phyloP scores from a whole-genome alignment of 2,797 vertebrate genomes.

The Brotula barbata region DNA sequence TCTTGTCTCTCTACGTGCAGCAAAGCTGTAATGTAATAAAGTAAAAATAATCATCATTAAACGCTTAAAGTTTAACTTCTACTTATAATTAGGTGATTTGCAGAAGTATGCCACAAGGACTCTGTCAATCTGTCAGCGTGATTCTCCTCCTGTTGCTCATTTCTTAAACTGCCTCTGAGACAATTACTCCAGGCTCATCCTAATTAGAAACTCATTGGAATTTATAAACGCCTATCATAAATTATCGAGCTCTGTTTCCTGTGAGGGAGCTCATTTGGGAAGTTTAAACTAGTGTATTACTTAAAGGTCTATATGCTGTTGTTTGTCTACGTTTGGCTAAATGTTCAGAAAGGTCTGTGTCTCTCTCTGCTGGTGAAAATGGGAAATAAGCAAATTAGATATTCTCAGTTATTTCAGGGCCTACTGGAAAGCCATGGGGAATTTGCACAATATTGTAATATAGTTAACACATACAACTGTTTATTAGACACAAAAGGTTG shows the following conservation, averaged over 20 bases:
- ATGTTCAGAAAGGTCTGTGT: conserved; percentile 43
- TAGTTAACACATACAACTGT: too few species aligned
- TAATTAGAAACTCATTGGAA: conserved; percentile 69
- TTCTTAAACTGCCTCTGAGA: conserved; percentile 48
- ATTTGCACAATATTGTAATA: too few species aligned
- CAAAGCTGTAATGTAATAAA: conserved; percentile 39
- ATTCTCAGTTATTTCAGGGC: neutral
- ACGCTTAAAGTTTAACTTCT: conserved; percentile 53
- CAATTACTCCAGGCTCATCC: conserved; percentile 58
- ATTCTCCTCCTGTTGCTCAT: conserved; percentile 50
- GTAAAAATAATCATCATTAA: conserved; percentile 51
- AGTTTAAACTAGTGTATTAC: conserved; percentile 36
- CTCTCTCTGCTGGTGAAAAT: conserved; percentile 57
- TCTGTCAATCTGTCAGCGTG: conserved; percentile 55
- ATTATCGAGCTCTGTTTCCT: conserved; percentile 60
- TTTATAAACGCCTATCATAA: conserved; percentile 61
- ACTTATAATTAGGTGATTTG: conserved; percentile 67
- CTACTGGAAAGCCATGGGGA: too few species aligned
- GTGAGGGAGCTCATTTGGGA: conserved; percentile 42
- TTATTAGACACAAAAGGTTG: too few species aligned
- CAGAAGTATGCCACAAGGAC: conserved; percentile 60
- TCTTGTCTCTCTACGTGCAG: conserved; percentile 13
- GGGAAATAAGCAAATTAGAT: neutral
- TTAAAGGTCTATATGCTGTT: neutral
- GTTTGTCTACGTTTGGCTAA: neutral